Evolutionary conservation across 2,888 invertebrate genomes (phyloP).

Genomic region (Agonopterix subpropinquella): DNA sequence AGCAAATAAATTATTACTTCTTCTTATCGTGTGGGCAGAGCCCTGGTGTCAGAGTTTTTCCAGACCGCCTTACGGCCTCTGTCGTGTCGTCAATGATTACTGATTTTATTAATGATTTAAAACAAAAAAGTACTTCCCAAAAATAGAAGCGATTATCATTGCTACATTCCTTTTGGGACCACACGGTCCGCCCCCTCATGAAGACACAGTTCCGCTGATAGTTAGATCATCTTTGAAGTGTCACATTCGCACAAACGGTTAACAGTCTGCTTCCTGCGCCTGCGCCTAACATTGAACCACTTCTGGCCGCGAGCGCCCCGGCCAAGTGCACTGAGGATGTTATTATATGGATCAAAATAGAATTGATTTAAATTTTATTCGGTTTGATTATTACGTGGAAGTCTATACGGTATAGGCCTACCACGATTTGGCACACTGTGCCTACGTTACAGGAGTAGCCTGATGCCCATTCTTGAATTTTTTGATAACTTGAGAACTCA

Average conservation of each 20-base stretch:
- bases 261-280: constrained; percentile 63
- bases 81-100: too few species aligned
- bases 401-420: too few species aligned
- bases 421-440: too few species aligned
- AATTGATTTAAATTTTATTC: constrained; percentile 31
- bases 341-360: constrained; percentile 54
- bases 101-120: too few species aligned
- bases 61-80: too few species aligned
- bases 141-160: constrained; percentile 2
- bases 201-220: constrained; percentile 23
- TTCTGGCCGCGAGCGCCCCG: constrained; percentile 45
- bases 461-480: too few species aligned
- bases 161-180: constrained; percentile 6
- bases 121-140: neutral
- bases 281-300: constrained; percentile 69
- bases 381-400: too few species aligned
- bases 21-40: too few species aligned
- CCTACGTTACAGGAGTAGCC: too few species aligned
- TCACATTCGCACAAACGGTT: constrained; percentile 63
- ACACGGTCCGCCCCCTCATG: constrained; percentile 19
- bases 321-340: constrained; percentile 71
- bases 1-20: too few species aligned
- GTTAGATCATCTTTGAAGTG: constrained; percentile 18
- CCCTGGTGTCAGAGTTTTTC: too few species aligned
- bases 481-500: too few species aligned